Evolutionary conservation across 2,797 vertebrate genomes (phyloP), one percentile per base, ranked within the genome.

Genomic region (Clarias laeviceps): DNA sequence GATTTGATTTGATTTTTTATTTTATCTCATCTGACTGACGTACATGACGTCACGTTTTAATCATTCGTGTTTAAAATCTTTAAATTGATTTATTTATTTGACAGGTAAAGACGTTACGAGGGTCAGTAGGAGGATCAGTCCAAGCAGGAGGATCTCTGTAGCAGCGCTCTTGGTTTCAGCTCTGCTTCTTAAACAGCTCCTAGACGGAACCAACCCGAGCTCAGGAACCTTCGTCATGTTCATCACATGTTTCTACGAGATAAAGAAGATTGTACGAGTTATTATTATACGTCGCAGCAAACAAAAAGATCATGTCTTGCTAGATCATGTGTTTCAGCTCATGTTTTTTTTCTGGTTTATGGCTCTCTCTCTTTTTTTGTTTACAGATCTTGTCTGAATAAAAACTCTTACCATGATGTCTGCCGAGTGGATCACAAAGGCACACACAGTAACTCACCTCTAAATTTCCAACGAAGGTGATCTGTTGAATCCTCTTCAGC

Each of bases 401-500:
- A 18, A 73, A 17, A 6, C 14, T 27, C 40, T 32, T 34, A 29
- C 27, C 74, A 5, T 32, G 74, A 77, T 59, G 27, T 17, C 73
- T 5, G 7, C 29, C 0, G 27, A 57, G 18, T 24, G 12, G 70
- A 6, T 7, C 17, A 11, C 56, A 57, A 76, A 9, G 12, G 45
- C 9, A n/a, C n/a, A 7, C 5, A 27, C 22, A 3, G 9, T 20
- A 70, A 90, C 94, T 91, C 91, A 95, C 95, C 0, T 84, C 0
- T 0, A 12, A 1, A 64, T 84, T 50, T 0, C 0, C 0, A 64
- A 88, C 15, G 0, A 29, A 0, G 24, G 91, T 74, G 27, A 56
- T 0, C 86, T 95, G 94, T 24, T 88, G 84, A 0, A 91, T 0
- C 0, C 0, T 84, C 80, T 91, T 95, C 9, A 95, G 82, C 11